Evolutionary conservation across 1,140 invertebrate genomes (phyloP).

Genomic region (Cotesia typhae): DNA sequence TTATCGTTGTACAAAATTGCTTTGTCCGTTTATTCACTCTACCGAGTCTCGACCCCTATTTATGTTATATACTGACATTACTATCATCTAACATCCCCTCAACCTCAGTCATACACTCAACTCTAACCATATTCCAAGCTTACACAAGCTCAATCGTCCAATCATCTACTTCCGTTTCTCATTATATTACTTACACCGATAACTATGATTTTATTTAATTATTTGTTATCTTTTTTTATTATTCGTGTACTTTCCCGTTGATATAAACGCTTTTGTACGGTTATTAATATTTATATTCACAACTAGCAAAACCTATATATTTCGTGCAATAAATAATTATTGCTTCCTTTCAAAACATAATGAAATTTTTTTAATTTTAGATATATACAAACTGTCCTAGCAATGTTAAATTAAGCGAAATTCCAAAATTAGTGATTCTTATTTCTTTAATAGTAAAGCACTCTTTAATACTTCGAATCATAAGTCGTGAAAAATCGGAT

Average conservation of each 20-base stretch:
- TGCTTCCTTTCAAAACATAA: background rate
- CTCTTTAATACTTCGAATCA: too few relatives aligned
- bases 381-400: too few relatives aligned
- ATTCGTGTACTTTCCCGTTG: background rate
- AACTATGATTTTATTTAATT: conserved; percentile 9
- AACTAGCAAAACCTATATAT: too few relatives aligned
- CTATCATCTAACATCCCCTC: conserved; percentile 13
- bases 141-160: conserved; percentile 30
- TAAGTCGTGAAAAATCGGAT: too few relatives aligned
- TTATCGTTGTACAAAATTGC: conserved; percentile 42
- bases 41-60: background rate
- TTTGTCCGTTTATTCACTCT: conserved; percentile 37
- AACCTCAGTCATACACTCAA: background rate
- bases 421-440: too few relatives aligned
- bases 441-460: too few relatives aligned
- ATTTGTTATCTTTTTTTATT: background rate
- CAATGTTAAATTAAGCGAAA: too few relatives aligned
- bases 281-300: background rate
- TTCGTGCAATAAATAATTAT: background rate
- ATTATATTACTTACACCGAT: conserved; percentile 24
- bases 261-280: background rate
- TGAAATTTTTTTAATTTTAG: background rate
- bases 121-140: conserved; percentile 12
- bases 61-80: background rate
- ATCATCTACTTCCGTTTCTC: conserved; percentile 41